phyloP scores from a whole-genome alignment of 2,113 vertebrate species.

The Amphiprion percula region DNA sequence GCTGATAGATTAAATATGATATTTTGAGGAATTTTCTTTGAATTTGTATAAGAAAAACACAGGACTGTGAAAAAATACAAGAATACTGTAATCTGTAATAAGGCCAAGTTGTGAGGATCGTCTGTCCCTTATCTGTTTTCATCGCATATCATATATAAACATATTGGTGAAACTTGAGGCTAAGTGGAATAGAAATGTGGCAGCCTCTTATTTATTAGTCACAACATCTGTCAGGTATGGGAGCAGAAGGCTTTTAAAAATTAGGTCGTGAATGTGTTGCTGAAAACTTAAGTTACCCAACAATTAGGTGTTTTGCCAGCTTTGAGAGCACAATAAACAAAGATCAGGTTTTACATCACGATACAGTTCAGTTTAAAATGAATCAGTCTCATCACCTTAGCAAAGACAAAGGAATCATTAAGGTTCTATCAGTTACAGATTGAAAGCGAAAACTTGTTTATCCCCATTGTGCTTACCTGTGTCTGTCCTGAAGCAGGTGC shows the following conservation, averaged over 20 bases:
- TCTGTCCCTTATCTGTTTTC: too few relatives aligned
- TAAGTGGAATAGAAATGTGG: background rate
- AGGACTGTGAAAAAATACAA: too few relatives aligned
- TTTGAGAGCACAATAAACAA: background rate
- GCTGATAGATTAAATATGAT: too few relatives aligned
- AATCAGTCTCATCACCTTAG: too few relatives aligned
- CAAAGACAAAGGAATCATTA: background rate
- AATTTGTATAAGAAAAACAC: too few relatives aligned
- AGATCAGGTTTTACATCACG: background rate
- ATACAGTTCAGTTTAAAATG: too few relatives aligned
- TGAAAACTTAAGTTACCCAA: background rate
- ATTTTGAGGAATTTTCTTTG: too few relatives aligned
- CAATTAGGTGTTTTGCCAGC: background rate
- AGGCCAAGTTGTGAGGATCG: too few relatives aligned
- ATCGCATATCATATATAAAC: too few relatives aligned
- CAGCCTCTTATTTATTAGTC: background rate
- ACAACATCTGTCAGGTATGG: background rate
- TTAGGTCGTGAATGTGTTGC: too few relatives aligned
- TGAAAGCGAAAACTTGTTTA: too few relatives aligned
- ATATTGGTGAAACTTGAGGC: background rate
- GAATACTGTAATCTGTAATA: too few relatives aligned
- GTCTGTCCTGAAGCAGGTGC: conserved; percentile 90
- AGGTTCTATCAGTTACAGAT: background rate
- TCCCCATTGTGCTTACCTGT: conserved; percentile 84
- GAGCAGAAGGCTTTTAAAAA: background rate